Percentiles rank a stretch among this genome's conserved stretches.
Evolutionary conservation across 1,140 invertebrate genomes (phyloP).

Genomic region (Drosophila erecta): DNA sequence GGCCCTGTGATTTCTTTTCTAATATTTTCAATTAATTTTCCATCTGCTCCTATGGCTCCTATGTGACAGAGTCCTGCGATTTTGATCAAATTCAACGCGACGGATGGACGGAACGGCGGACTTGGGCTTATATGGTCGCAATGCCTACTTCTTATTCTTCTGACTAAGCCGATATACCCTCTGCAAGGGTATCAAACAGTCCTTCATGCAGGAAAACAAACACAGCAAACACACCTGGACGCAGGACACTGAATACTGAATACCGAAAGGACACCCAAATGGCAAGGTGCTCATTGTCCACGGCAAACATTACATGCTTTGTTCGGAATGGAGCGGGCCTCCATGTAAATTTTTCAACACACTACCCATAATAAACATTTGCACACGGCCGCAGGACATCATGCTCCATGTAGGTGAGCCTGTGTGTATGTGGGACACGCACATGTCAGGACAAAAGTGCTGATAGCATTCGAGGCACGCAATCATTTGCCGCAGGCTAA

Average conservation of each 20-base stretch:
- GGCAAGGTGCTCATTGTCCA: conserved; percentile 37
- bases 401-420: conserved; percentile 16
- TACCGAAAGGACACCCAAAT: conserved; percentile 27
- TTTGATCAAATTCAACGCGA: too few relatives aligned
- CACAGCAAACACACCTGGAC: conserved; percentile 5
- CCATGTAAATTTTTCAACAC: conserved; percentile 65
- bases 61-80: too few relatives aligned
- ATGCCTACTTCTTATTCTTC: too few relatives aligned
- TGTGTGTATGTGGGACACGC: conserved; percentile 22
- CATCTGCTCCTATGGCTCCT: too few relatives aligned
- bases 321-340: conserved; percentile 5
- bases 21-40: too few relatives aligned
- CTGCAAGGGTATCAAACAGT: background rate
- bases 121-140: too few relatives aligned
- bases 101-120: too few relatives aligned
- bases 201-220: conserved; percentile 5
- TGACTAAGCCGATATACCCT: too few relatives aligned
- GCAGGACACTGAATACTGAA: conserved; percentile 32
- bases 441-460: conserved; percentile 32
- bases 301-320: conserved; percentile 21
- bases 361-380: conserved; percentile 61
- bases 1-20: too few relatives aligned
- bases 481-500: conserved; percentile 35
- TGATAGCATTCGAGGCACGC: conserved; percentile 57
- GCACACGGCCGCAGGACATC: conserved; percentile 45